Evolutionary conservation across 2,113 vertebrate genomes (phyloP).

Genomic region (Stercorarius parasiticus): DNA sequence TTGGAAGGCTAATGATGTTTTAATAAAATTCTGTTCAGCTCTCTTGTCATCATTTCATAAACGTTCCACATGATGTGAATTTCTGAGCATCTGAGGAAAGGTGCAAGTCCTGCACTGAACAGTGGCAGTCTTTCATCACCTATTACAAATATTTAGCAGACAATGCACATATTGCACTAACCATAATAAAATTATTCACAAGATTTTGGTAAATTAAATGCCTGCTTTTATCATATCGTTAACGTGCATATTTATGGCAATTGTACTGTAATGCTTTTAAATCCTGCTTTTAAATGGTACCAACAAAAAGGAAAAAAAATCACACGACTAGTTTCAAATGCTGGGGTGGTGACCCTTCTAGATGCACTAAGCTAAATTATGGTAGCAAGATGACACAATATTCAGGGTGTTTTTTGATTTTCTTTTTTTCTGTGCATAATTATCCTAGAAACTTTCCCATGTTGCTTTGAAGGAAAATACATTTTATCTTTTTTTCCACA

Average conservation of each 20-base stretch:
- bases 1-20: background rate
- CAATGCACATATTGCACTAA: background rate
- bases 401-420: background rate
- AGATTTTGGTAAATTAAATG: background rate
- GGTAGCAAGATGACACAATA: background rate
- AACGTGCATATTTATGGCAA: slow-evolving; percentile 41
- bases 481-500: background rate
- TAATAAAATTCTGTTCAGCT: background rate
- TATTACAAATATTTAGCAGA: background rate
- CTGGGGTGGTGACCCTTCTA: slow-evolving; percentile 6
- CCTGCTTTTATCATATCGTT: background rate
- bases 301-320: background rate
- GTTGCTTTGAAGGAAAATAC: slow-evolving; percentile 3
- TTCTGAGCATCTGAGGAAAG: background rate
- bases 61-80: background rate
- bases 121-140: background rate
- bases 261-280: slow-evolving; percentile 54
- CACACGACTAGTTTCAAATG: background rate
- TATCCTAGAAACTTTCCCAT: background rate
- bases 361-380: background rate
- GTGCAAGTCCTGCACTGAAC: background rate
- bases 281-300: slow-evolving; percentile 15
- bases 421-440: background rate
- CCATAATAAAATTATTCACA: background rate
- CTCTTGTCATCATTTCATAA: background rate